A percentile compares a stretch with the other conserved stretches of the same genome.
Conservation (phyloP, 2,888 invertebrate genomes). For the Pherbina coryleti region DNA sequence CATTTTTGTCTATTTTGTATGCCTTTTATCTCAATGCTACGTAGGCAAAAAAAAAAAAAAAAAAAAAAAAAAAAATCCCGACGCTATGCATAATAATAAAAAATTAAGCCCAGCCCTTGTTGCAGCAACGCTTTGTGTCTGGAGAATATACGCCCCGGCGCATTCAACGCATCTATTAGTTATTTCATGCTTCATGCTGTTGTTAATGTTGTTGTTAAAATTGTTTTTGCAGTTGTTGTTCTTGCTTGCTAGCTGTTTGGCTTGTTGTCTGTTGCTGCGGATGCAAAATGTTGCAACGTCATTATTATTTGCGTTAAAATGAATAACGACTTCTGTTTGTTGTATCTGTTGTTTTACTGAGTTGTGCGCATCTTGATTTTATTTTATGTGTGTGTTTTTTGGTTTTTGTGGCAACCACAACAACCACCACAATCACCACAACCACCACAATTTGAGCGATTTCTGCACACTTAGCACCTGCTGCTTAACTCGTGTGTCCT, state of each 20-base stretch:
- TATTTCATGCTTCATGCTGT: background rate
- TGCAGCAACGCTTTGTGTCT: background rate
- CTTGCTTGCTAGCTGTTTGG: background rate
- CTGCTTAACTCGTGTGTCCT: background rate
- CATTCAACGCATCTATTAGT: conserved; percentile 24
- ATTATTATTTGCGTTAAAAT: conserved; percentile 37
- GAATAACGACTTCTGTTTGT: conserved; percentile 29
- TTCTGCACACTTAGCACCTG: conserved; percentile 34
- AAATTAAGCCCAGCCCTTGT: background rate
- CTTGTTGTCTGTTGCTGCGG: background rate
- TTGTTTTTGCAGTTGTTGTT: no score
- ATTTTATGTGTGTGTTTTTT: background rate
- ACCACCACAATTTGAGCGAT: conserved; percentile 28
- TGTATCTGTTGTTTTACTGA: background rate
- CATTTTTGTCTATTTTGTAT: no score
- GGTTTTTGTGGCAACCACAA: background rate
- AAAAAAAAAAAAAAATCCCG: conserved; percentile 6
- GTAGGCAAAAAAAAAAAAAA: no score
- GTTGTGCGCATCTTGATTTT: background rate
- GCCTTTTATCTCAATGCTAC: background rate
- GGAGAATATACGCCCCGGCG: background rate
- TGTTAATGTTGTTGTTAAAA: background rate
- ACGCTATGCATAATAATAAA: background rate
- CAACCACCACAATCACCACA: background rate
- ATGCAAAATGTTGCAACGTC: conserved; percentile 28